A percentile compares a stretch with the other conserved stretches of the same genome.
These are phyloP conservation scores for Mesocricetus auratus DNA, from an alignment of 2,113 vertebrate genomes.

Conservation along the genomic window DNA sequence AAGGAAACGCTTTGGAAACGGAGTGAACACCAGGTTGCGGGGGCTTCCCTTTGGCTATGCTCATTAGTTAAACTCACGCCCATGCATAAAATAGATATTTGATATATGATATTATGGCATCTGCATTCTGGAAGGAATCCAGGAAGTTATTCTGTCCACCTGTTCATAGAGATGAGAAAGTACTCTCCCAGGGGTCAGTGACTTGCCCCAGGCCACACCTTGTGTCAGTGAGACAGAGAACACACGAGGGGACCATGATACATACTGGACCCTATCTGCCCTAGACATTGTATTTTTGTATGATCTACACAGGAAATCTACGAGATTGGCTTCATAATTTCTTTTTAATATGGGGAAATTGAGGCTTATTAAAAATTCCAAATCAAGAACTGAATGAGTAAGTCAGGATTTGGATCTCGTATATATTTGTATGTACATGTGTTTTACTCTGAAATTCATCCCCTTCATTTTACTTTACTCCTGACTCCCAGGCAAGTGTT, in stretches of 20 bases:
- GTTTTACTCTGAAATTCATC: neutral
- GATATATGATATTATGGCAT: neutral
- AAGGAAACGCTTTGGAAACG: constrained; percentile 81
- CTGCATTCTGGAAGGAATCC: constrained; percentile 41
- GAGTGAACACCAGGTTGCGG: constrained; percentile 17
- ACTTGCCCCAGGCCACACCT: neutral
- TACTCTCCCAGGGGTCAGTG: neutral
- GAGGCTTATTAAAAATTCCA: neutral
- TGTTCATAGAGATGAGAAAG: neutral
- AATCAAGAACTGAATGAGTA: constrained; percentile 11
- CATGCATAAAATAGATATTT: neutral
- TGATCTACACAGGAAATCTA: neutral
- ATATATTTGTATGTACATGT: neutral
- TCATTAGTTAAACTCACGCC: neutral
- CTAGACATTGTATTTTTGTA: neutral
- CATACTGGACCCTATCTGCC: neutral
- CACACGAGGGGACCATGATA: too few relatives aligned
- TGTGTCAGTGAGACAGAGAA: neutral
- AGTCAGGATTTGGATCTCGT: constrained; percentile 16
- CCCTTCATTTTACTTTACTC: neutral
- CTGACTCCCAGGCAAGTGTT: neutral
- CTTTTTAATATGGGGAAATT: neutral
- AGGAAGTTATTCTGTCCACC: neutral
- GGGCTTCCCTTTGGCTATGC: neutral
- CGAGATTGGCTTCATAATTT: neutral